Evolutionary conservation across 2,888 invertebrate genomes (phyloP).

Genomic region (Caenorhabditis becei): DNA sequence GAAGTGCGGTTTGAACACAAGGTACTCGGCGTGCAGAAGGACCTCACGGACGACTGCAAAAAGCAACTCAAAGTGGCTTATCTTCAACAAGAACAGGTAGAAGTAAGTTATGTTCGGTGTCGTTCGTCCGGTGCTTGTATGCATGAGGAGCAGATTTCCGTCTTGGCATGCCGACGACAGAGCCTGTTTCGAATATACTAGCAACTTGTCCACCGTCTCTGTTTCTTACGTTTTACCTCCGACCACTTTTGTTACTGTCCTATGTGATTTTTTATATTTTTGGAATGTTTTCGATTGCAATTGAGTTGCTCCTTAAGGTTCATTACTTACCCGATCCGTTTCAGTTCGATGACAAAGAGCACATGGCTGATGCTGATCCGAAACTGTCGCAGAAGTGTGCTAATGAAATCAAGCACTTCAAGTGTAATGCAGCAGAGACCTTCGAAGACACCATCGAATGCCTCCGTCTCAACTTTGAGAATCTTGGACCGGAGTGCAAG

Average conservation of each 20-base stretch:
- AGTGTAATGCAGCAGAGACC: conserved; percentile 65
- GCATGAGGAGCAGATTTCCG: conserved; percentile 15
- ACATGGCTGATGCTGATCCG: conserved; percentile 84
- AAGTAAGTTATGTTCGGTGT: conserved; percentile 68
- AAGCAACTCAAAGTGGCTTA: conserved; percentile 93
- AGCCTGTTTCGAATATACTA: conserved; percentile 14
- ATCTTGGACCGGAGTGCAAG: conserved; percentile 82
- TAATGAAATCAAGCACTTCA: conserved; percentile 71
- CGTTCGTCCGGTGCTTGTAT: conserved; percentile 33
- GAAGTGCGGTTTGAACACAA: conserved; percentile 89
- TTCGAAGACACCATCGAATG: conserved; percentile 82
- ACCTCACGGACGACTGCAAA: conserved; percentile 91
- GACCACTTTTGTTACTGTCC: background rate
- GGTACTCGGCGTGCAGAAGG: conserved; percentile 85
- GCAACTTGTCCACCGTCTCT: conserved; percentile 33
- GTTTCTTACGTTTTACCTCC: background rate
- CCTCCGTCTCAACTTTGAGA: conserved; percentile 80
- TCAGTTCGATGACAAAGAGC: conserved; percentile 88
- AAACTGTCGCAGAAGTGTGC: conserved; percentile 80
- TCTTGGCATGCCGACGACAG: background rate
- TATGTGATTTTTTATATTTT: background rate
- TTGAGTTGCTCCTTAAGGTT: too few relatives aligned
- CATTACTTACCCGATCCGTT: conserved; percentile 17
- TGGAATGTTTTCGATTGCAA: background rate
- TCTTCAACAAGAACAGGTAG: conserved; percentile 86